phyloP scores from a whole-genome alignment of 2,797 vertebrate species.

The Hyperoplus lanceolatus region DNA sequence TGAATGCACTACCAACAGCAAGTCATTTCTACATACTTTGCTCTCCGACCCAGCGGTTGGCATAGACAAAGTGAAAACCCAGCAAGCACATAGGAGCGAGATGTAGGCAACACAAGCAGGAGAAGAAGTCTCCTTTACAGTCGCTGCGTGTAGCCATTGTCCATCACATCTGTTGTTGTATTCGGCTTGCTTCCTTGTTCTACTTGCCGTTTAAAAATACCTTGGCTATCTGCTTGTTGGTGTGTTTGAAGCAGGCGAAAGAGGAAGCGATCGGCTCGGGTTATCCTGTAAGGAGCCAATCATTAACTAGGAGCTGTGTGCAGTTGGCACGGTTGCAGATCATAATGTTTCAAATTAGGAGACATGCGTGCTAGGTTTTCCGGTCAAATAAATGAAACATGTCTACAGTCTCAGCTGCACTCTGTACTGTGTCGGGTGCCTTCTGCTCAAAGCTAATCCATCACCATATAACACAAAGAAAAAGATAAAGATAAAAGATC shows the following conservation, averaged over 20 bases:
- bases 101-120: not conserved
- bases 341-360: not conserved
- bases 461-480: not conserved
- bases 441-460: not conserved
- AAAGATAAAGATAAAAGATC: not conserved
- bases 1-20: not conserved
- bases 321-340: not conserved
- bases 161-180: not conserved
- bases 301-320: slow-evolving; percentile 1
- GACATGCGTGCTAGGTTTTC: not conserved
- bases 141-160: not conserved
- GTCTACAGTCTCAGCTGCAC: not conserved
- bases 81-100: not conserved
- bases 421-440: not conserved
- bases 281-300: not conserved
- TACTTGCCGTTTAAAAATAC: not conserved
- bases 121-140: not conserved
- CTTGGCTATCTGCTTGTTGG: not conserved
- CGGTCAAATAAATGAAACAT: not conserved
- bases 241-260: not conserved
- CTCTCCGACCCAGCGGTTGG: not conserved
- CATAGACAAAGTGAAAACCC: not conserved
- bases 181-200: not conserved
- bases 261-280: not conserved
- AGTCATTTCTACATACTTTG: not conserved